A percentile compares a stretch with the other conserved stretches of the same genome.
Evolutionary conservation across 2,888 invertebrate species (phyloP).

Genomic region (Bembecia ichneumoniformis): DNA sequence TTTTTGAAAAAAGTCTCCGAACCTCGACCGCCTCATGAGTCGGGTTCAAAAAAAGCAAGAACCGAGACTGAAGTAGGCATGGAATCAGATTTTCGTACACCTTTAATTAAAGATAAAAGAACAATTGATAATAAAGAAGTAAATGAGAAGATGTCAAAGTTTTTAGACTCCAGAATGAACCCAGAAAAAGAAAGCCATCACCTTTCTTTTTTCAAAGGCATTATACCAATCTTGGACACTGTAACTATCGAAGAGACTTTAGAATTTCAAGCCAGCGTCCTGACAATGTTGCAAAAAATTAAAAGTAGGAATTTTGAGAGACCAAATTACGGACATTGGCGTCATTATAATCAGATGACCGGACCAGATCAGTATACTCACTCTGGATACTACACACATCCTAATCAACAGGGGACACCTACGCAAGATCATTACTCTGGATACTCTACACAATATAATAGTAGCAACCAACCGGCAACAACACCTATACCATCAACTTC

Average conservation of each 20-base stretch:
- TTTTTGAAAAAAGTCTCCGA: too few species aligned
- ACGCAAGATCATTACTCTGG: conserved; percentile 19
- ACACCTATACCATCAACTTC: conserved; percentile 13
- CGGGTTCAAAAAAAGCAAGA: conserved; percentile 14
- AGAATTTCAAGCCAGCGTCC: too few species aligned
- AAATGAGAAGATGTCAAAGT: conserved; percentile 14
- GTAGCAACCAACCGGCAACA: conserved; percentile 14
- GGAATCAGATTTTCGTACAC: too few species aligned
- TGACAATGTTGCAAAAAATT: too few species aligned
- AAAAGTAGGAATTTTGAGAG: too few species aligned
- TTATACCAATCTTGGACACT: conserved; percentile 14
- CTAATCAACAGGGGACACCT: conserved; percentile 17
- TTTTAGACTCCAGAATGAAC: conserved; percentile 1
- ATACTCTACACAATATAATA: conserved; percentile 13
- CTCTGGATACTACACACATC: conserved; percentile 17
- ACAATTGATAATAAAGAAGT: neutral
- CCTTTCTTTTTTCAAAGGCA: conserved; percentile 17
- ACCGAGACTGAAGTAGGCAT: too few species aligned
- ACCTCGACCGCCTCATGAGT: conserved; percentile 15
- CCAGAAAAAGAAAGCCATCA: conserved; percentile 17
- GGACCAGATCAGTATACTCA: too few species aligned
- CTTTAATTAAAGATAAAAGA: conserved; percentile 8
- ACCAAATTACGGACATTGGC: too few species aligned
- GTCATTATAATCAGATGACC: too few species aligned
- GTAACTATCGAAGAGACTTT: too few species aligned